Evolutionary conservation across 1,140 invertebrate species (phyloP), one percentile per base, ranked within the genome.

Genomic region (Diprion similis): DNA sequence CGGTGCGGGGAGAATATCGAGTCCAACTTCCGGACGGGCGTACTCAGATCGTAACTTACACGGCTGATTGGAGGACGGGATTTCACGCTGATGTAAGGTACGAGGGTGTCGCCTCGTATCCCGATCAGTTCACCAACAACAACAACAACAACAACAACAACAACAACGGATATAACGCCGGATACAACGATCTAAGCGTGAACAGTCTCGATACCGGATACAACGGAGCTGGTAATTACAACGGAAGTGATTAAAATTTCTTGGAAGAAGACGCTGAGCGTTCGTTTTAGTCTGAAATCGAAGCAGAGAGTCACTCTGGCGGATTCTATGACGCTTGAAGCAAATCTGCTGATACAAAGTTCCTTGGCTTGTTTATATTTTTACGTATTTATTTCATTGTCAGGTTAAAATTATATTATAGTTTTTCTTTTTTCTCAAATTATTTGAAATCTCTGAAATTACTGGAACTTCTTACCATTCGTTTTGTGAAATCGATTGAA

Each of bases 1-100:
- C 89, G 47, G 91, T 92, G 8, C 84, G 89, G 15, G 94, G 94
- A 19, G 92, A 94, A 80, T 95, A 95, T 86, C 87, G 92, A 73
- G 93, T 95, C 45, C 90, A 91, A 76, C 88, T 95, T 73, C 93
- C 94, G 0, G 93, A 95, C 81, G 93, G 94, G 15, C 88, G 94
- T 51, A 91, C 91, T n/a, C 90, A 91, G 82, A 89, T 90, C 78
- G 94, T 95, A 13, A 93, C 92, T 7, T 95, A 95, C 84, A 93
- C 92, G 66, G 94, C 94, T 0, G 94, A 95, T 78, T 93, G 93
- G 91, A 90, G 92, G 80, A 93, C 91, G 9, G 94, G 94, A 10
- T 95, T 93, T 86, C 93, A 94, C 81, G 94, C 94, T n/a, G 92
- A 94, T 74, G 93, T 95, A 3, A 90, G 91, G 75, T 95, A 95